Evolutionary conservation across 2,797 vertebrate genomes (phyloP).

Genomic region (Chaunax sp.): DNA sequence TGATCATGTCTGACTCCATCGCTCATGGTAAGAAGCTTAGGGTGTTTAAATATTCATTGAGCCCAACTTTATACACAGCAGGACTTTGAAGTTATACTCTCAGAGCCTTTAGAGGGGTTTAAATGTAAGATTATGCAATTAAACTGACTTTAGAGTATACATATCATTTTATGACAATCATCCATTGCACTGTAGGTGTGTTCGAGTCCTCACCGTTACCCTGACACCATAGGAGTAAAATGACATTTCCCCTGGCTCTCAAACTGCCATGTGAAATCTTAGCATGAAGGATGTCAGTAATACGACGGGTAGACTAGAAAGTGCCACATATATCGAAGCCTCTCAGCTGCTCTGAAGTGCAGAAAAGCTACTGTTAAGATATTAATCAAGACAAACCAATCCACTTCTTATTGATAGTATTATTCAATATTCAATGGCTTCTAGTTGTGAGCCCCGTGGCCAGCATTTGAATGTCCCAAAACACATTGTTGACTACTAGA

Average conservation of each 20-base stretch:
- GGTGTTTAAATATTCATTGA: background rate
- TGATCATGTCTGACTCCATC: background rate
- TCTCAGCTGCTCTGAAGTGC: slow-evolving; percentile 2
- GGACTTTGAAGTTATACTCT: too few species aligned
- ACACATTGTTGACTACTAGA: background rate
- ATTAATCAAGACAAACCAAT: background rate
- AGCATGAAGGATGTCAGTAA: slow-evolving; percentile 13
- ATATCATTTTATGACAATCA: background rate
- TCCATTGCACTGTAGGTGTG: background rate
- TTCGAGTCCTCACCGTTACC: background rate
- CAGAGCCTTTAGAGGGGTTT: background rate
- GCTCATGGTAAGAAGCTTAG: background rate
- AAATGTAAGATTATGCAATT: background rate
- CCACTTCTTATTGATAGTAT: background rate
- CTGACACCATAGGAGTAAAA: background rate
- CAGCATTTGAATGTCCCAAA: background rate
- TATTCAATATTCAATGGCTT: background rate
- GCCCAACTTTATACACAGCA: background rate
- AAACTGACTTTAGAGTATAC: background rate
- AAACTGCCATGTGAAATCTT: slow-evolving; percentile 7
- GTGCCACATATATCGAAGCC: slow-evolving; percentile 6
- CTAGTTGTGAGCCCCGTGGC: background rate
- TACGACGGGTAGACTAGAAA: background rate
- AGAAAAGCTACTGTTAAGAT: background rate
- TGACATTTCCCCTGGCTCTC: slow-evolving; percentile 13